phyloP scores from a whole-genome alignment of 92 coral and sea anemone genomes.

The Porites evermanni region DNA sequence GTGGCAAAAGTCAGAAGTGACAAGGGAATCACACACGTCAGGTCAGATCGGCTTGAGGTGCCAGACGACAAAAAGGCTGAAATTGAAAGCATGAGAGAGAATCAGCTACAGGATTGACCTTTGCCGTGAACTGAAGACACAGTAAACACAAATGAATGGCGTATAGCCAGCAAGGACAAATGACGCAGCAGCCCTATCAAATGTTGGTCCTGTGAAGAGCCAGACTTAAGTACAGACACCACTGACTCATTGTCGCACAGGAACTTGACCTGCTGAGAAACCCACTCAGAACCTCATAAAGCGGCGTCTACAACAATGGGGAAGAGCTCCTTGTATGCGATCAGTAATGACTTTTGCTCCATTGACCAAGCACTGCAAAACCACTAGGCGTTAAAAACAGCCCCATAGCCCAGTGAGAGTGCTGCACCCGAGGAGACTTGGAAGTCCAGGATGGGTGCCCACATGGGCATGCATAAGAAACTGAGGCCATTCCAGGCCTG shows the following conservation, averaged over 20 bases:
- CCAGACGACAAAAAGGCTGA: slow-evolving; percentile 17
- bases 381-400: slow-evolving; percentile 26
- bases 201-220: background rate
- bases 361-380: slow-evolving; percentile 24
- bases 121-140: background rate
- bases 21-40: background rate
- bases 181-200: background rate
- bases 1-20: too few species aligned
- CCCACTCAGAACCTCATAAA: slow-evolving; percentile 41
- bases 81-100: slow-evolving; percentile 20
- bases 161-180: background rate
- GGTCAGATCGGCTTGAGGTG: background rate
- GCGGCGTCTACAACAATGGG: slow-evolving; percentile 30
- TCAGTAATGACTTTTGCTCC: background rate
- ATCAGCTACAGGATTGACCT: slow-evolving; percentile 6
- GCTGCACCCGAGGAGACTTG: slow-evolving; percentile 29
- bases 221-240: slow-evolving; percentile 41
- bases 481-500: slow-evolving; percentile 47
- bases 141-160: background rate
- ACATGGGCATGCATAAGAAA: slow-evolving; percentile 29
- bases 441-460: background rate
- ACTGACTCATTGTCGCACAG: slow-evolving; percentile 37
- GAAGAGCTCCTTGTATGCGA: slow-evolving; percentile 7
- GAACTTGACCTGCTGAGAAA: slow-evolving; percentile 10
- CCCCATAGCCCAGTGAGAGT: slow-evolving; percentile 39